phyloP scores from a whole-genome alignment of 2,797 vertebrate genomes.

The Cuculus canorus region DNA sequence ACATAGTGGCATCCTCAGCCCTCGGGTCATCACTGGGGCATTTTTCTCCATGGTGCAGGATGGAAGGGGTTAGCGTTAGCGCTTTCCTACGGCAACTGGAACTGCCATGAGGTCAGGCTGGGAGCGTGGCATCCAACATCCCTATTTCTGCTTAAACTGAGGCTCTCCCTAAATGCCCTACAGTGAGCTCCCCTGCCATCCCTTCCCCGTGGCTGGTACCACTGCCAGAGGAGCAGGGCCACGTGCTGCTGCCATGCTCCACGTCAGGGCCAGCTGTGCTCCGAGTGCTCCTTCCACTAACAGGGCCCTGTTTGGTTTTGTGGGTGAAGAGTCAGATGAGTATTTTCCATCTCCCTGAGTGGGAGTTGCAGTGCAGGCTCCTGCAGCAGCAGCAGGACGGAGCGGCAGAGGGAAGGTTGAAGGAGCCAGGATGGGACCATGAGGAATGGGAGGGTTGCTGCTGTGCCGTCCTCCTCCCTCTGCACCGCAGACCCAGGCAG shows the following conservation, averaged over 20 bases:
- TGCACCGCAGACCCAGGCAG: background rate
- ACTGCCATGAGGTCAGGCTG: background rate
- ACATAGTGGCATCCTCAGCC: background rate
- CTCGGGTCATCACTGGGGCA: accelerated
- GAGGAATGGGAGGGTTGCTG: background rate
- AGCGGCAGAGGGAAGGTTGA: background rate
- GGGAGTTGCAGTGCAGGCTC: background rate
- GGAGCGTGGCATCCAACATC: background rate
- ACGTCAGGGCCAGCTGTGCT: accelerated
- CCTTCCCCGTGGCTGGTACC: background rate
- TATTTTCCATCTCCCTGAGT: background rate
- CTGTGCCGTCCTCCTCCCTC: no score
- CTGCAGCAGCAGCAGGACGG: background rate
- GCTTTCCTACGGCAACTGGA: background rate
- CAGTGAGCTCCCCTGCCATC: no score
- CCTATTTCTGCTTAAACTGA: background rate
- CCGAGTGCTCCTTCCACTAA: background rate
- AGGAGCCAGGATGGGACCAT: background rate
- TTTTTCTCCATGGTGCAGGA: background rate
- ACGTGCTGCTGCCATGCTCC: background rate
- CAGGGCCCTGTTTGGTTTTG: background rate
- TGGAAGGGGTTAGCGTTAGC: background rate
- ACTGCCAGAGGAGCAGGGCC: background rate
- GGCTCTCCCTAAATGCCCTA: no score
- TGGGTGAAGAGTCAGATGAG: background rate